Percentiles rank a stretch among this genome's conserved stretches.
Evolutionary conservation across 2,888 invertebrate species (phyloP).

Genomic region (Acanthopleura granulata): DNA sequence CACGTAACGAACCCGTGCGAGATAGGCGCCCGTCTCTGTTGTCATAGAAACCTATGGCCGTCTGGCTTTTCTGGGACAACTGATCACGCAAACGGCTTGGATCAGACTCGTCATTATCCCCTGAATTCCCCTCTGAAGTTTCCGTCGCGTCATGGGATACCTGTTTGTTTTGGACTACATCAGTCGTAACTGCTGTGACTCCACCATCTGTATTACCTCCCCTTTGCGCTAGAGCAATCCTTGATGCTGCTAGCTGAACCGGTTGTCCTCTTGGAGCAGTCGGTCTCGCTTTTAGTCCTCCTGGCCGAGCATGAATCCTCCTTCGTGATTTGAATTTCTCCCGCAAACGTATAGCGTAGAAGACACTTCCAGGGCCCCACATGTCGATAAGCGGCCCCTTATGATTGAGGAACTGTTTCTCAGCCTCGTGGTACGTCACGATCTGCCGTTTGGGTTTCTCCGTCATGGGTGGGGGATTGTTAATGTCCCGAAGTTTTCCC

Average conservation of each 20-base stretch:
- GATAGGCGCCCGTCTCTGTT: not conserved
- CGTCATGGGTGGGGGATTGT: conserved; percentile 33
- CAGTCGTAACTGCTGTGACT: not conserved
- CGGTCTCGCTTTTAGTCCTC: too few species aligned
- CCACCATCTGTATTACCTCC: not conserved
- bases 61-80: not conserved
- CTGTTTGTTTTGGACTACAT: not conserved
- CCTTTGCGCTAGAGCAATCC: not conserved
- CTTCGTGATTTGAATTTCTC: conserved; percentile 22
- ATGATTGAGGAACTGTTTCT: conserved; percentile 53
- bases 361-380: conserved; percentile 66
- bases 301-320: not conserved
- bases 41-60: conserved; percentile 5
- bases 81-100: not conserved
- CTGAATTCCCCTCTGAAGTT: not conserved
- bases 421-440: conserved; percentile 45
- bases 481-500: conserved; percentile 36
- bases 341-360: conserved; percentile 56
- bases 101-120: not conserved
- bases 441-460: conserved; percentile 31
- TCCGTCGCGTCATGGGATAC: not conserved
- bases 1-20: not conserved
- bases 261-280: not conserved
- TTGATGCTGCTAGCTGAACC: not conserved
- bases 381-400: conserved; percentile 62